Evolutionary conservation across 2,113 vertebrate genomes (phyloP), one percentile per base, ranked within the genome.

Genomic region (Phalacrocorax brasilianus): DNA sequence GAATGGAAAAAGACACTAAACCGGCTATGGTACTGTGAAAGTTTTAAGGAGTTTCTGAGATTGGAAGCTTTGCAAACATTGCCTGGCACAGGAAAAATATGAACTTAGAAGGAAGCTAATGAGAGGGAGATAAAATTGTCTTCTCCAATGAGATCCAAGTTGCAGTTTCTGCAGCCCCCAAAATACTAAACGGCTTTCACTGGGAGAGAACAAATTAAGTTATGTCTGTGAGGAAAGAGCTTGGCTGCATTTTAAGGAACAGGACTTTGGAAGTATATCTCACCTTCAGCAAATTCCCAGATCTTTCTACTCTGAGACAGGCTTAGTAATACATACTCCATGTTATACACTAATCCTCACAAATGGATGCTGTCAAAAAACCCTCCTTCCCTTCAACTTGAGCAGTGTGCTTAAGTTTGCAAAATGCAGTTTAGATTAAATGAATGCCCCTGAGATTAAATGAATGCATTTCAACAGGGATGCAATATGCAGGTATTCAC

Each of bases 381-480:
- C 3, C 1, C 65, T 35, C 11, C 62, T 73, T 73, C 49, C 85
- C 80, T 95, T 89, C 93, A 87, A 9, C 71, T 52, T 76, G 35
- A 95, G 80, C 73, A 53, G 76, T 2, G 23, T 91, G 63, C 42
- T 68, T 55, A 24, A 88, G 80, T 94, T 94, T 95, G 86, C 81
- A 94, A 92, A 94, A 92, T 7, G n/a, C 58, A 67, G 62, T 83
- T 95, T 44, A 74, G 85, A 92, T 95, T 87, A 85, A 96, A 91
- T 47, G 50, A 89, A 89, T 72, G 44, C 80, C 91, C 78, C 75
- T 62, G 94, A 93, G 96, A 92, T 50, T 38, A 74, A 92, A 74
- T 32, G 61, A 83, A 85, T 83, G 76, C 67, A 77, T 94, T 95
- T 90, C 63, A 44, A 76, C 61, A 61, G 33, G 66, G 73, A 89